Base-by-base conservation (phyloP, 2,888 invertebrate genomes). In the Palloptera scutellata region DNA sequence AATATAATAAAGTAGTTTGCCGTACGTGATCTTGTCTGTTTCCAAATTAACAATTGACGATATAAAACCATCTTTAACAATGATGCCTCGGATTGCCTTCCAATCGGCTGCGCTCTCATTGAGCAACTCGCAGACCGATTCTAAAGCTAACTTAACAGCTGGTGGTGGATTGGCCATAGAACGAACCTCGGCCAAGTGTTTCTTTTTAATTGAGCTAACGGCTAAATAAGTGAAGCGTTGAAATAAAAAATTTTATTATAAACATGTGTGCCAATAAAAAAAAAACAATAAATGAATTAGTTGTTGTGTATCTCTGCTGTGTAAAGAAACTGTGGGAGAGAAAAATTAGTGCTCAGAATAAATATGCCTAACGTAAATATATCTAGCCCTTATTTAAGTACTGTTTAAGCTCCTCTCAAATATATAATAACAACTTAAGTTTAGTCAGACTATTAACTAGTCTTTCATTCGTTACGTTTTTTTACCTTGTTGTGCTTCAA, bases 21-120 rank as follows among this genome's bases (percentile, higher is more conserved):
- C 85, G 80, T 96, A 96, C 93, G 92, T 92, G 87, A 97, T 91
- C 83, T 91, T 91, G 83, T 95, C 94, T 75, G 96, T 96, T 87
- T 92, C 92, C 90, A 96, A 96, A 89, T 95, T 95, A 87, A 96
- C 93, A 86, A 96, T 95, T 76, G 94, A 94, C 67, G 92, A 91
- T 86, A 96, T 96, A 87, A 96, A 96, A 89, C 95, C 96, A 86
- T 97, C 97, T 87, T 94, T 91, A 90, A 97, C 95, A 83, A 97
- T 92, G 77, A 94, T 91, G 73, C 93, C 91, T 70, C 94, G 91
- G 86, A 95, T 96, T 76, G 93, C 91, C 87, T 95, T 96, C 97
- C 97, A 97, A 79, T 97, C 96, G 83, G 91, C 91, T 68, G 94
- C 93, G 78, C 90, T 92, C 86, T 97, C 96, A 74, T 95, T 96